phyloP scores from a whole-genome alignment of 2,888 invertebrate species.

The Dryocosmus kuriphilus region DNA sequence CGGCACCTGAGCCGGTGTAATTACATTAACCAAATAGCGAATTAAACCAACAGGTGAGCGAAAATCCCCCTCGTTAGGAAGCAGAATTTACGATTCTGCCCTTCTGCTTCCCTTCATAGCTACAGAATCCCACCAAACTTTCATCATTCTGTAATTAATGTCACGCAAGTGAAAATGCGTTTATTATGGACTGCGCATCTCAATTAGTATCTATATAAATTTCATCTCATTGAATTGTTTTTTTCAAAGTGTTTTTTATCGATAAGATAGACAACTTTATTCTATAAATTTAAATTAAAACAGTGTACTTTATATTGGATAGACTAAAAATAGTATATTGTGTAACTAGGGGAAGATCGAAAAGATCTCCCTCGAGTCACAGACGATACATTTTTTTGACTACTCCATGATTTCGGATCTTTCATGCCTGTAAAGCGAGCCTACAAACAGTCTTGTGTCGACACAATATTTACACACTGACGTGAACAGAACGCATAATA shows the following conservation, averaged over 20 bases:
- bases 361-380: too few species aligned
- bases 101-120: constrained; percentile 10
- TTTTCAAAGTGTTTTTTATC: not conserved
- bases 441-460: too few species aligned
- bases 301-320: too few species aligned
- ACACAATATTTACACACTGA: too few species aligned
- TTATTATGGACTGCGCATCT: constrained; percentile 19
- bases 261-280: too few species aligned
- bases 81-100: constrained; percentile 18
- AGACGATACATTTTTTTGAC: too few species aligned
- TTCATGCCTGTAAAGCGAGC: too few species aligned
- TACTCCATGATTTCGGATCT: too few species aligned
- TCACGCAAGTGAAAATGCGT: constrained; percentile 3
- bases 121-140: constrained; percentile 14
- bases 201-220: constrained; percentile 22
- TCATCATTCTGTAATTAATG: constrained; percentile 26
- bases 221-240: not conserved
- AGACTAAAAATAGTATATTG: too few species aligned
- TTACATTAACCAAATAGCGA: constrained; percentile 33
- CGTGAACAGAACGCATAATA: too few species aligned
- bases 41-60: constrained; percentile 35
- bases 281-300: too few species aligned
- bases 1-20: constrained; percentile 25
- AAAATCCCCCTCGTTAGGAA: constrained; percentile 36
- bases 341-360: too few species aligned